Percentiles rank a stretch among this genome's conserved stretches.
Conservation (phyloP, 2,113 vertebrate species). For the Haemorhous mexicanus region DNA sequence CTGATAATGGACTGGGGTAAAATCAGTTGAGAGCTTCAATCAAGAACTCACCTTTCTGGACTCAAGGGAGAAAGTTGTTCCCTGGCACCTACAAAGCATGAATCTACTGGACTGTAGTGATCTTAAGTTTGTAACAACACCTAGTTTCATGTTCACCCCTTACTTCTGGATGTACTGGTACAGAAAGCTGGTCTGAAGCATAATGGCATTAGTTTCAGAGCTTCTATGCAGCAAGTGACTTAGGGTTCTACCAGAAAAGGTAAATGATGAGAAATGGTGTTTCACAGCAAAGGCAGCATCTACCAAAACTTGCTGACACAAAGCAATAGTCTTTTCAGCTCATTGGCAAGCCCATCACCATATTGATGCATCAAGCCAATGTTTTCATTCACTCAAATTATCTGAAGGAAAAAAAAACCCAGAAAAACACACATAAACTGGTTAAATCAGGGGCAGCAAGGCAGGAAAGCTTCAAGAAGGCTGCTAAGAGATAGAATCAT, state of each 20-base stretch:
- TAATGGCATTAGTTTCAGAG: background rate
- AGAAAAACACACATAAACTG: background rate
- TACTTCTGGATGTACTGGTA: background rate
- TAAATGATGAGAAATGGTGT: background rate
- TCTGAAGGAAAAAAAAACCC: background rate
- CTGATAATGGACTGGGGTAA: background rate
- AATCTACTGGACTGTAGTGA: background rate
- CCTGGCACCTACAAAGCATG: background rate
- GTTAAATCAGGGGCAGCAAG: background rate
- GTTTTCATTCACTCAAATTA: background rate
- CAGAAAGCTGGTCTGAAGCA: slow-evolving; percentile 1
- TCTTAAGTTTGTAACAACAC: background rate
- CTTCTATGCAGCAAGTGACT: background rate
- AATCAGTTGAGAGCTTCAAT: background rate
- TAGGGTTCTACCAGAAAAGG: background rate
- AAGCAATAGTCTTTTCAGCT: background rate
- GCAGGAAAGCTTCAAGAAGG: background rate
- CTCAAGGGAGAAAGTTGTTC: background rate
- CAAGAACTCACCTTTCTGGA: background rate
- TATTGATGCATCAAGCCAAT: fast-evolving
- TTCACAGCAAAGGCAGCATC: background rate
- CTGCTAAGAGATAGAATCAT: background rate
- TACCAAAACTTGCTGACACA: background rate
- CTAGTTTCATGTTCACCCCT: background rate
- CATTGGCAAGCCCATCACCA: background rate